Percentiles rank a stretch among this genome's conserved stretches.
Conservation (phyloP, 2,888 invertebrate genomes). For the Mesorhabditis spiculigera region DNA sequence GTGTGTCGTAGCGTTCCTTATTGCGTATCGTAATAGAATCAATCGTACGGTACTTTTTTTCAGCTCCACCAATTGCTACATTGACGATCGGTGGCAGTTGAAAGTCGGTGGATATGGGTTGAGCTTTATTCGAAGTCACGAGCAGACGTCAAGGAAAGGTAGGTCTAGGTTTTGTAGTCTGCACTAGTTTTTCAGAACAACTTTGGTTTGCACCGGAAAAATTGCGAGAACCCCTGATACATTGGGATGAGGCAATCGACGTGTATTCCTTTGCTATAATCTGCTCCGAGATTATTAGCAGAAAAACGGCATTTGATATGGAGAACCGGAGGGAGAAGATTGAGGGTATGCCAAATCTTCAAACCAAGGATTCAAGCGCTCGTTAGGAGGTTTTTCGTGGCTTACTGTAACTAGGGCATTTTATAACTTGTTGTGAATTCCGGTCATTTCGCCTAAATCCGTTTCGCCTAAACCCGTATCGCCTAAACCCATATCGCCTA, state of each 20-base stretch:
- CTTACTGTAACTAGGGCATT: no score
- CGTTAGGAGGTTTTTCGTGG: neutral
- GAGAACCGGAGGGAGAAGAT: slow-evolving; percentile 35
- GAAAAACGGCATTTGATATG: slow-evolving; percentile 48
- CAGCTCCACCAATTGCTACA: neutral
- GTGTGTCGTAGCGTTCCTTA: no score
- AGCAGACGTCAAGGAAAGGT: slow-evolving; percentile 27
- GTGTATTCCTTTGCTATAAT: slow-evolving; percentile 54
- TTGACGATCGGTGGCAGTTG: slow-evolving; percentile 48
- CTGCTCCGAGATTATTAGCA: slow-evolving; percentile 50
- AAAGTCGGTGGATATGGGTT: slow-evolving; percentile 41
- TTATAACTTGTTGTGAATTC: no score
- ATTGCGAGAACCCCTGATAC: slow-evolving; percentile 27
- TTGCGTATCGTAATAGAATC: no score
- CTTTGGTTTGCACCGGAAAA: slow-evolving; percentile 54
- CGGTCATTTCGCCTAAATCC: no score
- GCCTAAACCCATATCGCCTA: no score
- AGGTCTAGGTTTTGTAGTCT: neutral
- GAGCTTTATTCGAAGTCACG: slow-evolving; percentile 24
- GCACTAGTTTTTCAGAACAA: slow-evolving; percentile 15
- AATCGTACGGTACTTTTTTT: no score
- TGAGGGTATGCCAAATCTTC: slow-evolving; percentile 19
- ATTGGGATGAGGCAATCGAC: slow-evolving; percentile 40
- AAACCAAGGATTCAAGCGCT: neutral
- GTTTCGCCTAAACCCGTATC: no score